Base-by-base conservation (phyloP, 2,797 vertebrate genomes). In the Mallotus villosus region DNA sequence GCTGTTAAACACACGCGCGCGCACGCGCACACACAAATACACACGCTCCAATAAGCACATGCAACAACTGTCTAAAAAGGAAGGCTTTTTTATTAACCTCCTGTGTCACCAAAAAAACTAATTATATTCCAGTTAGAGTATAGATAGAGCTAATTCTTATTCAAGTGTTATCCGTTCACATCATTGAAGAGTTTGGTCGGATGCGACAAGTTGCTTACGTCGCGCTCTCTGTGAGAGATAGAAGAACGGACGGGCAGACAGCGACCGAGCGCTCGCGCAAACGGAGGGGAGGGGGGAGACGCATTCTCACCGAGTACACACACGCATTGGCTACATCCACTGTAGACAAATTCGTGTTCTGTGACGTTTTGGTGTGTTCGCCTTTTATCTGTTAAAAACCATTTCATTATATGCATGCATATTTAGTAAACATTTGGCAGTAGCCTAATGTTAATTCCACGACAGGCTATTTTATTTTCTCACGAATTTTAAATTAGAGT, bases 191-290 rank as follows among this genome's bases (percentile, higher is more conserved):
- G 78, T 86, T 84, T 68, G 76, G 72, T 77, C 76, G 82, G 84
- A 89, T 90, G 90, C 90, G 88, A 90, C 88, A 91, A 90, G 87
- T 91, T 92, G 82, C 85, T 81, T 78, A 85, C 85, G 84, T 86
- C 82, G 69, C 76, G 71, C 41, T 63, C n/a, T 72, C 74, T 34
- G 66, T 66, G 61, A 82, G 74, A 84, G 81, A 83, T 2, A 78
- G 82, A 83, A 57, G 57, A 66, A 82, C 81, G 73, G 81, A 83
- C 70, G 64, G 67, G 70, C 82, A 86, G 81, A 82, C 85, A 49
- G 79, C 74, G 76, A 77, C 75, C 49, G 77, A 82, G 81, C 79
- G 78, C 74, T 67, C 82, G 73, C 79, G 76, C 79, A 79, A 83
- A 76, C 69, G 65, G 77, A 81, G 77, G 79, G 82, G 85, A 77